Base-by-base conservation (phyloP, 2,113 vertebrate species). In the Chaenogobius annularis region DNA sequence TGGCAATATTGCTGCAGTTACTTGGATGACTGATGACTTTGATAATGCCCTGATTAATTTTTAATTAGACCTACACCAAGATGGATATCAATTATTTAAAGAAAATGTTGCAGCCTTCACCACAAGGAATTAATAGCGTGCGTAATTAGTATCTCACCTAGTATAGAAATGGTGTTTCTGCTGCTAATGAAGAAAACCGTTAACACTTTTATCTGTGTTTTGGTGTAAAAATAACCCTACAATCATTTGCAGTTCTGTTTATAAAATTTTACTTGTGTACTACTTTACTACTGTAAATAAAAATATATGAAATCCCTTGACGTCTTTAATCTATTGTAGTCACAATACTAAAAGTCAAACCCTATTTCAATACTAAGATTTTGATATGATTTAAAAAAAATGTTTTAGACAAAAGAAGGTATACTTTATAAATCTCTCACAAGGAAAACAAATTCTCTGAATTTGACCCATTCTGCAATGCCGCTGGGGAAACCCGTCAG, bases 21-120 rank as follows among this genome's bases (percentile, higher is more conserved):
- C 73, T 63, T 37, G n/a, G 64, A 48, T 80, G 78, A 84, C 78
- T 79, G 79, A 82, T 81, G 76, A 77, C 10, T 70, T 82, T 74
- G 68, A 79, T 62, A 79, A 71, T 64, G 70, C 72, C 23, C 12
- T 70, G 74, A 83, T 75, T 79, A 80, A 84, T 84, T 85, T 84
- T 80, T 81, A 84, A 90, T 85, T 83, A 82, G 75, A 74, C 71
- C 75, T 70, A 70, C 77, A 81, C 73, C 68, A 78, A 73, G 43
- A 75, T 15, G 37, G 73, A 66, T 77, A 77, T 78, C 68, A 79
- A 81, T 76, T 65, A 82, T 77, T 76, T 62, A 67, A 10, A 10
- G 26, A 74, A 82, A 72, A 78, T 72, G 70, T 69, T 46, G 15
- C 56, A 72, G 68, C 69, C 35, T 56, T 79, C 68, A 66, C 31